A percentile compares a stretch with the other conserved stretches of the same genome.
Evolutionary conservation across 2,113 vertebrate genomes (phyloP).

Genomic region (Tragelaphus strepsiceros): DNA sequence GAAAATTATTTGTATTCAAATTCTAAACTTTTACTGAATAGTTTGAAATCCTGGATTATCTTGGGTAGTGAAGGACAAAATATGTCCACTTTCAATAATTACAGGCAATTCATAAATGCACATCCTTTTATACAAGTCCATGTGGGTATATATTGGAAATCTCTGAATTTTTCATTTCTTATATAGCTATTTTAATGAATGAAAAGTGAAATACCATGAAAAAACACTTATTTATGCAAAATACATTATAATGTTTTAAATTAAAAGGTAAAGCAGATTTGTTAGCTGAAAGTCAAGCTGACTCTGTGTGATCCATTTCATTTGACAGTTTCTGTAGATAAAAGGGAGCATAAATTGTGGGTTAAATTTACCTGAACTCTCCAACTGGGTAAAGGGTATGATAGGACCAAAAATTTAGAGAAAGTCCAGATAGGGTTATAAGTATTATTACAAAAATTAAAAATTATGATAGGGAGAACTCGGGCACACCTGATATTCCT

Average conservation of each 20-base stretch:
- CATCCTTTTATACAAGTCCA: not conserved
- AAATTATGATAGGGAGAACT: not conserved
- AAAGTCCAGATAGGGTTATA: not conserved
- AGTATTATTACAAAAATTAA: not conserved
- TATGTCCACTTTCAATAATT: not conserved
- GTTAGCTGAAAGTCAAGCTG: not conserved
- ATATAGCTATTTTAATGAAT: not conserved
- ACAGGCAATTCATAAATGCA: not conserved
- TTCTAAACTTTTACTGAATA: conserved; percentile 18
- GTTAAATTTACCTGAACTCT: not conserved
- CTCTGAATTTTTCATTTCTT: not conserved
- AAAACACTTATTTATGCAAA: not conserved
- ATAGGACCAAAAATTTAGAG: not conserved
- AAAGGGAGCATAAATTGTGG: not conserved
- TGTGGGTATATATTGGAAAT: not conserved
- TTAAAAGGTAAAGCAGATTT: not conserved
- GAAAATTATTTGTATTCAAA: conserved; percentile 30
- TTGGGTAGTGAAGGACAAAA: not conserved
- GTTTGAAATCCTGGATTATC: not conserved
- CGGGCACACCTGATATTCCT: not conserved
- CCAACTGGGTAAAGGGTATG: not conserved
- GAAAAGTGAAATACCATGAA: not conserved
- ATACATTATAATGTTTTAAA: not conserved
- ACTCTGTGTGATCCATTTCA: not conserved
- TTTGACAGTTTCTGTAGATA: not conserved